phyloP scores from a whole-genome alignment of 2,888 invertebrate genomes.

The Icerya purchasi region DNA sequence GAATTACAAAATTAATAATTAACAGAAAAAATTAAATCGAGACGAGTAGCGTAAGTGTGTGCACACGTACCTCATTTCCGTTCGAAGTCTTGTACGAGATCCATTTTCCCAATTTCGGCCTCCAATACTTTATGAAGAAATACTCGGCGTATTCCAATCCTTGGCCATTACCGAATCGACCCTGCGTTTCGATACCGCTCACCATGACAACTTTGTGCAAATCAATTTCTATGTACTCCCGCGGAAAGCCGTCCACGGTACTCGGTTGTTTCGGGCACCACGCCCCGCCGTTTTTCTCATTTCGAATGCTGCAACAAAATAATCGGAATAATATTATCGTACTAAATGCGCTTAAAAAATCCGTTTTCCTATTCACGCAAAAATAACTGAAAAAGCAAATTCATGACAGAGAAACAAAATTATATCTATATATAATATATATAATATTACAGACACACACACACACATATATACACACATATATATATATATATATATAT shows the following conservation, averaged over 20 bases:
- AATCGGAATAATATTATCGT: too few relatives aligned
- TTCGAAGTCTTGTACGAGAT: constrained; percentile 50
- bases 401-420: too few relatives aligned
- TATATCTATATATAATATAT: too few relatives aligned
- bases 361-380: too few relatives aligned
- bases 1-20: background rate
- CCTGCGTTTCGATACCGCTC: constrained; percentile 61
- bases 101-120: constrained; percentile 60
- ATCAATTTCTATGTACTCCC: constrained; percentile 62
- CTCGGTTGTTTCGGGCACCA: constrained; percentile 77
- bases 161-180: constrained; percentile 76
- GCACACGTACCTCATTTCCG: constrained; percentile 47
- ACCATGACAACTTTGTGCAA: constrained; percentile 57
- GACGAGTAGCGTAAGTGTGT: background rate
- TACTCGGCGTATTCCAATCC: constrained; percentile 70
- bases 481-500: too few relatives aligned
- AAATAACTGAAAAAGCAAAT: too few relatives aligned
- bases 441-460: too few relatives aligned
- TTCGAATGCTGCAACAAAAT: constrained; percentile 51
- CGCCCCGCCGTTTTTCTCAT: constrained; percentile 66
- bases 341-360: too few relatives aligned
- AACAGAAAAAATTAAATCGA: background rate
- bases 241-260: constrained; percentile 49
- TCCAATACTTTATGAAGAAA: constrained; percentile 65
- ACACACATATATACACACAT: too few relatives aligned